Evolutionary conservation across 1,140 invertebrate species (phyloP).

Genomic region (Drosophila varians): DNA sequence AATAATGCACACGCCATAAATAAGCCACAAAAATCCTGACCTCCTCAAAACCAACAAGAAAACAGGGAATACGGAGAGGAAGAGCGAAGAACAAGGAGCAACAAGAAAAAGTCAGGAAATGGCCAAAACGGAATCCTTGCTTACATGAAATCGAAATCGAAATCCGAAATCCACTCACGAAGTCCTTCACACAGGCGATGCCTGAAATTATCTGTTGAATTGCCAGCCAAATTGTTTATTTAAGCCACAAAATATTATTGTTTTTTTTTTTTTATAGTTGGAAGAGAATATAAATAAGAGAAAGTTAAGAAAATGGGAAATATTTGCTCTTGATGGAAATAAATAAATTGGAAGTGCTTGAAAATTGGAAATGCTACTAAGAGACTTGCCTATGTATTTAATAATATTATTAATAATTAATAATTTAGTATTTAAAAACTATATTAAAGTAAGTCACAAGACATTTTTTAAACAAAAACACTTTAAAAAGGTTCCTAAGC

Average conservation of each 20-base stretch:
- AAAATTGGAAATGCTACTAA: too few relatives aligned
- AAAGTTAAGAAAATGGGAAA: too few relatives aligned
- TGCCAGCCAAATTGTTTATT: neutral
- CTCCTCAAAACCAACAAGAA: neutral
- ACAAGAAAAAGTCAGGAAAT: neutral
- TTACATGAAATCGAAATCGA: neutral
- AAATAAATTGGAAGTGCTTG: too few relatives aligned
- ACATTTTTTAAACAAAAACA: too few relatives aligned
- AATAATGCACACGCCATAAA: slow-evolving; percentile 56
- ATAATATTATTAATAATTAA: too few relatives aligned
- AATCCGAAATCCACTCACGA: slow-evolving; percentile 1
- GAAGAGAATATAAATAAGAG: too few relatives aligned
- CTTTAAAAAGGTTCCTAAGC: too few relatives aligned
- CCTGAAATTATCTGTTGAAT: slow-evolving; percentile 1
- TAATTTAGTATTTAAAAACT: too few relatives aligned
- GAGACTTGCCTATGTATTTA: too few relatives aligned
- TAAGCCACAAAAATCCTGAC: slow-evolving; percentile 19
- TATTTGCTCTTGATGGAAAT: too few relatives aligned
- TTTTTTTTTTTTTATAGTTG: too few relatives aligned
- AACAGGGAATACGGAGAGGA: slow-evolving; percentile 2
- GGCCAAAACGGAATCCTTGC: neutral
- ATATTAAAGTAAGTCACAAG: too few relatives aligned
- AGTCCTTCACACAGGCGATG: neutral
- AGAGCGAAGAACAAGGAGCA: neutral
- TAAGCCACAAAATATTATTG: neutral